Percentiles rank a stretch among this genome's conserved stretches.
Evolutionary conservation across 1,140 invertebrate genomes (phyloP).

Genomic region (Anagrus nilaparvatae): DNA sequence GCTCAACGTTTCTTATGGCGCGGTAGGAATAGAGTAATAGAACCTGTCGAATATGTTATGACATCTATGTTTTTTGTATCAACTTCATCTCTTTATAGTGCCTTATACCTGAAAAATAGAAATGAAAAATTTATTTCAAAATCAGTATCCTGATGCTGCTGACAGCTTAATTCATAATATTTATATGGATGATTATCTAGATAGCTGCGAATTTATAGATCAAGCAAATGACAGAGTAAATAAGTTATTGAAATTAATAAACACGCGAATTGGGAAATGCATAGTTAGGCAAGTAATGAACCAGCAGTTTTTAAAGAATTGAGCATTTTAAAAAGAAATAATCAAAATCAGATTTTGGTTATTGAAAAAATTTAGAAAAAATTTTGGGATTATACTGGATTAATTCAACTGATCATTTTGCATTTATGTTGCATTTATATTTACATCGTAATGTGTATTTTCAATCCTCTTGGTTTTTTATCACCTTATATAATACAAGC

Average conservation of each 20-base stretch:
- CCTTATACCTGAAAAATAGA: slow-evolving; percentile 23
- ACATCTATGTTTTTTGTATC: slow-evolving; percentile 28
- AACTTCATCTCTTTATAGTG: slow-evolving; percentile 23
- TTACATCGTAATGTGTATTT: slow-evolving; percentile 26
- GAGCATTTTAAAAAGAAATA: too few species aligned
- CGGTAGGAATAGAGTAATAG: background rate
- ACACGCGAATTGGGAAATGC: slow-evolving; percentile 6
- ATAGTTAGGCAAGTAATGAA: slow-evolving; percentile 8
- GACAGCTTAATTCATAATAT: background rate
- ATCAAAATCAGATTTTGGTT: background rate
- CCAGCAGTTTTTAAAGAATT: background rate
- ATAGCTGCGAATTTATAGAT: background rate
- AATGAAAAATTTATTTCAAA: slow-evolving; percentile 7
- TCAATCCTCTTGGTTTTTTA: slow-evolving; percentile 32
- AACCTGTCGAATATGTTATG: slow-evolving; percentile 18
- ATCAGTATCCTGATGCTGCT: background rate
- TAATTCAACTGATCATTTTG: background rate
- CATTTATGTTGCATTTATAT: background rate
- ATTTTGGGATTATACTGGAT: background rate
- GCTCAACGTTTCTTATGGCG: slow-evolving; percentile 25
- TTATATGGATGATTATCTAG: slow-evolving; percentile 11
- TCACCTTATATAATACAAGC: slow-evolving; percentile 26
- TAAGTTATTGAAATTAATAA: background rate
- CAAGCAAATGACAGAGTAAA: background rate
- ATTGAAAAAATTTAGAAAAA: background rate